Evolutionary conservation across 2,888 invertebrate genomes (phyloP), one percentile per base, ranked within the genome.

Genomic region (Heteromyza rotundicornis): DNA sequence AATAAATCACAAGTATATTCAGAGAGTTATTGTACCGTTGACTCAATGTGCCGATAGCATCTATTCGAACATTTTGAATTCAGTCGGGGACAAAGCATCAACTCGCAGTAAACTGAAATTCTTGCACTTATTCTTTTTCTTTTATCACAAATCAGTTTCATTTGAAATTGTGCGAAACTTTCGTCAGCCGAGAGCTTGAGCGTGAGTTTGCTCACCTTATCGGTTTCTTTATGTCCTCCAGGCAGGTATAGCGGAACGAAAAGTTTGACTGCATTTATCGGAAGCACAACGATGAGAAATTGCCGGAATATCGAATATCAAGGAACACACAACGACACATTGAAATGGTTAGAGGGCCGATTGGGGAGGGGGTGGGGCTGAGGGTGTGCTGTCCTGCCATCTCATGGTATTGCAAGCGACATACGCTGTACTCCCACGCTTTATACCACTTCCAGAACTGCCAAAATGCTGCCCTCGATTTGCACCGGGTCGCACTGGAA

Each of bases 241-340:
- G n/a, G 51, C 55, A 22, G 54, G 40, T 40, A 40, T 40, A n/a
- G 10, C 10, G 20, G 8, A 47, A 5, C 19, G 47, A 20, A 47
- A 47, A 47, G 19, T 47, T 47, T 47, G 47, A 19, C 40, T 51
- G 16, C 55, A 50, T 60, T 60, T 55, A 55, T 55, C 40, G 51
- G 55, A 49, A 60, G 49, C 50, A 17, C 36, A 20, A 19, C 20
- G 16, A 10, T 10, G 40, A 40, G 40, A 7, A 40, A 40, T 40
- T 40, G 40, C 16, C n/a, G 32, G 32, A 8, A 32, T 32, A 32
- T 32, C 32, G 7, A 32, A 12, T 10, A 23, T n/a, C n/a, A n/a
- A n/a, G n/a, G n/a, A n/a, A n/a, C n/a, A n/a, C n/a, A n/a, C n/a
- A n/a, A n/a, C n/a, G n/a, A n/a, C n/a, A n/a, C n/a, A n/a, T n/a